Conservation (phyloP, 2,888 invertebrate species). For the Caenorhabditis sp. region DNA sequence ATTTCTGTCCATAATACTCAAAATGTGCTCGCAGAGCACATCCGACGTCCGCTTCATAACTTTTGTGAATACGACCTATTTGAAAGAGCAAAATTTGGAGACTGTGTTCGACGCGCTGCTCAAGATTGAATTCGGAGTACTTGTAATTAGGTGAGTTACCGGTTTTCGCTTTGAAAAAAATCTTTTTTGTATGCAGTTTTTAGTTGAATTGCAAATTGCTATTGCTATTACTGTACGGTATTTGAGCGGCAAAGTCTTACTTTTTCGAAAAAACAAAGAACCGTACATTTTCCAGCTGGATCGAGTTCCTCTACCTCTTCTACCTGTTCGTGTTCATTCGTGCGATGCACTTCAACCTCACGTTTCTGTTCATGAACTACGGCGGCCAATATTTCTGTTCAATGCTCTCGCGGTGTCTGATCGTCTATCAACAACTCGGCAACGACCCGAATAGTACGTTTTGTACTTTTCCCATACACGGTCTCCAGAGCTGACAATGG, state of each 20-base stretch:
- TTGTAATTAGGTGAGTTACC: conserved; percentile 38
- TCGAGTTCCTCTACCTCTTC: conserved; percentile 53
- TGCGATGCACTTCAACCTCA: conserved; percentile 56
- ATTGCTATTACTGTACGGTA: too few species aligned
- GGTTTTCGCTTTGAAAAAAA: not conserved
- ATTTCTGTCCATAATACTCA: not conserved
- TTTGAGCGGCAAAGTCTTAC: too few species aligned
- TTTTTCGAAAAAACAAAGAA: too few species aligned
- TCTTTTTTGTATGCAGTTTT: too few species aligned
- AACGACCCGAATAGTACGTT: conserved; percentile 32
- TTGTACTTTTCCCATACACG: too few species aligned
- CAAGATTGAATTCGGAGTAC: conserved; percentile 35
- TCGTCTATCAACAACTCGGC: conserved; percentile 43
- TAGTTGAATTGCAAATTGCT: too few species aligned
- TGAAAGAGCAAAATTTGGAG: conserved; percentile 21
- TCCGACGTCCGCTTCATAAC: conserved; percentile 46
- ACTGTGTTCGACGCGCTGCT: conserved; percentile 12
- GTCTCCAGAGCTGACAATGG: too few species aligned
- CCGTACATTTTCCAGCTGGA: conserved; percentile 53
- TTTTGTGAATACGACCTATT: conserved; percentile 39
- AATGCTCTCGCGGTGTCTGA: conserved; percentile 44
- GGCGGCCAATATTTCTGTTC: conserved; percentile 57
- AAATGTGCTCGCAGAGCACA: conserved; percentile 47
- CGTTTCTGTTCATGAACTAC: conserved; percentile 52
- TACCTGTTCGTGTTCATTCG: conserved; percentile 49